These are phyloP conservation scores for Euglossa dilemma DNA, from an alignment of 1,140 invertebrate genomes.

Conservation along the genomic window DNA sequence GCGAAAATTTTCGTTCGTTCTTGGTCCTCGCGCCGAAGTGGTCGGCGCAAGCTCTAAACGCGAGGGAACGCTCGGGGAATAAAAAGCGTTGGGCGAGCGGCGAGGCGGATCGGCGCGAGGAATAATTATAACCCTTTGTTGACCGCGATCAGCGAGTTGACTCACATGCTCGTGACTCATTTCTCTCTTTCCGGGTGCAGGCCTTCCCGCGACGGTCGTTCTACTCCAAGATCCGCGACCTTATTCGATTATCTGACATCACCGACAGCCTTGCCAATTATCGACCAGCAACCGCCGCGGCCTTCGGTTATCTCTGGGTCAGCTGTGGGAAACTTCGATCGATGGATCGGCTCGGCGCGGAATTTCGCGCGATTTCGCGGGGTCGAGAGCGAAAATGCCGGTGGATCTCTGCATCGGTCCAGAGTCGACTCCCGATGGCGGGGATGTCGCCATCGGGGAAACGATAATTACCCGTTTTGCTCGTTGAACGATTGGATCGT, in stretches of 20 bases:
- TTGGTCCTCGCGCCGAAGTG: too few relatives aligned
- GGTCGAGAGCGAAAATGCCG: too few relatives aligned
- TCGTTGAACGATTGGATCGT: conserved; percentile 21
- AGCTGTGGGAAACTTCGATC: neutral
- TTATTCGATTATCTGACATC: conserved; percentile 50
- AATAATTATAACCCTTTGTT: conserved; percentile 40
- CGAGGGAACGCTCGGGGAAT: neutral
- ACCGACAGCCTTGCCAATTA: conserved; percentile 52
- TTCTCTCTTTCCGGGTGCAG: conserved; percentile 46
- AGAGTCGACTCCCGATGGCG: too few relatives aligned
- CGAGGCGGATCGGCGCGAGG: neutral
- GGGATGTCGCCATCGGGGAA: too few relatives aligned
- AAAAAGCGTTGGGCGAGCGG: neutral
- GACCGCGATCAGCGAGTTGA: conserved; percentile 39
- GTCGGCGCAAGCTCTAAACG: too few relatives aligned
- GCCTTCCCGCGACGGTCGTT: conserved; percentile 15
- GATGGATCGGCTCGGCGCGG: neutral
- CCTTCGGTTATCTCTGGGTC: conserved; percentile 58
- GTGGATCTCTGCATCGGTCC: too few relatives aligned
- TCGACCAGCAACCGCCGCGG: conserved; percentile 37
- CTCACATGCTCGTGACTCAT: conserved; percentile 52
- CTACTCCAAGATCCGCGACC: conserved; percentile 51
- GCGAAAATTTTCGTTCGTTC: too few relatives aligned
- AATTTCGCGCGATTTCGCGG: too few relatives aligned
- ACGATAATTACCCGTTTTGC: conserved; percentile 34